A percentile compares a stretch with the other conserved stretches of the same genome.
Evolutionary conservation across 2,797 vertebrate genomes (phyloP).

Genomic region (Mus minutoides): DNA sequence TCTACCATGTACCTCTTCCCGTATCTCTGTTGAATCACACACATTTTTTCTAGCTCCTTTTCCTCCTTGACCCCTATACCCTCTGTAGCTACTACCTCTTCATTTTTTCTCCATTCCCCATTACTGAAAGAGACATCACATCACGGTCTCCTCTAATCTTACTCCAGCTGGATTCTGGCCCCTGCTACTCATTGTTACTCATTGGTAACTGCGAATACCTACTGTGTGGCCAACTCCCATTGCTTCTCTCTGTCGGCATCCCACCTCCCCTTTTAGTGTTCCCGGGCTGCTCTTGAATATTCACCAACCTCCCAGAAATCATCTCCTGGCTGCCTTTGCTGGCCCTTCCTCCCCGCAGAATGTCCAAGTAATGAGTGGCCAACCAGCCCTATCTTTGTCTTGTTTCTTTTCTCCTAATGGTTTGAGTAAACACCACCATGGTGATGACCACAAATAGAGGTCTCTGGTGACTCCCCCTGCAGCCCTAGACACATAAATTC

Average conservation of each 20-base stretch:
- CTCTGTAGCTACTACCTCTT: not conserved
- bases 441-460: not conserved
- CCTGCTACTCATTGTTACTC: not conserved
- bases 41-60: not conserved
- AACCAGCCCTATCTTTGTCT: not conserved
- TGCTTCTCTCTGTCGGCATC: not conserved
- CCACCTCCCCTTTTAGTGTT: not conserved
- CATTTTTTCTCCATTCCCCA: not conserved
- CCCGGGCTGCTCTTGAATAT: not conserved
- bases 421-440: not conserved
- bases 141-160: not conserved
- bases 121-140: not conserved
- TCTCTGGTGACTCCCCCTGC: not conserved
- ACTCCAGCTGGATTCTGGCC: not conserved
- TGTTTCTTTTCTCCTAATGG: not conserved
- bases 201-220: not conserved
- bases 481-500: not conserved
- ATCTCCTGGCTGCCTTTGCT: not conserved
- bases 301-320: not conserved
- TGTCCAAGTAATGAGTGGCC: not conserved
- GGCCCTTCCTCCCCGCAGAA: not conserved
- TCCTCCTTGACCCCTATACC: not conserved
- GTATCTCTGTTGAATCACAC: not conserved
- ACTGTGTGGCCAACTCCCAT: not conserved
- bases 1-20: not conserved